Conservation (phyloP, 2,888 invertebrate genomes). For the Troides aeacus region DNA sequence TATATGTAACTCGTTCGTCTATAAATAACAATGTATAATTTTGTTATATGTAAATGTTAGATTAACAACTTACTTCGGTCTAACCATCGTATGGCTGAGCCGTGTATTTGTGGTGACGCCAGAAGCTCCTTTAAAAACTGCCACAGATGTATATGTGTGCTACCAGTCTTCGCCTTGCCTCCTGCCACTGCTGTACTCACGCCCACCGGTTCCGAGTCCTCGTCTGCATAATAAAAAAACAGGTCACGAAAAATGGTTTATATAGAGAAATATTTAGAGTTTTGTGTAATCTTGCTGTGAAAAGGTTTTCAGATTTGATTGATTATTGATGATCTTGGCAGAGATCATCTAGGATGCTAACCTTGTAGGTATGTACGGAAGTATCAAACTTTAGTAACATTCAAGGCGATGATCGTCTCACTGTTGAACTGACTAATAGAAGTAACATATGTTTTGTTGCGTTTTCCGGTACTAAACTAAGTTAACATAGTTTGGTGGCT, state of each 20-base stretch:
- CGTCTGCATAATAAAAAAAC: conserved; percentile 62
- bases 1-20: no score
- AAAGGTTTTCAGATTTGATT: no score
- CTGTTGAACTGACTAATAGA: no score
- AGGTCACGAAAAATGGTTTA: background rate
- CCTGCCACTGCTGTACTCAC: conserved; percentile 52
- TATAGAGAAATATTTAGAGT: background rate
- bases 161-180: conserved; percentile 77
- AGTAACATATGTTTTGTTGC: no score
- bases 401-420: no score
- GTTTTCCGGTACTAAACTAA: no score
- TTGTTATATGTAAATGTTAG: background rate
- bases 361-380: no score
- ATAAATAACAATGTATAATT: background rate
- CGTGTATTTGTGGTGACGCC: conserved; percentile 91
- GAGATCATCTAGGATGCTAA: no score
- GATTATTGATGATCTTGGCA: no score
- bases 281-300: background rate
- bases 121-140: conserved; percentile 98
- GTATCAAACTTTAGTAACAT: no score
- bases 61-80: conserved; percentile 84
- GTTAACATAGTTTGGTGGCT: no score
- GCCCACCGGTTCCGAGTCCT: conserved; percentile 77
- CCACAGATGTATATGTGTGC: conserved; percentile 98
- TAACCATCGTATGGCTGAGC: conserved; percentile 98